A percentile compares a stretch with the other conserved stretches of the same genome.
These are phyloP conservation scores for Halocaridina rubra DNA, from an alignment of 2,888 invertebrate genomes.

Conservation along the genomic window DNA sequence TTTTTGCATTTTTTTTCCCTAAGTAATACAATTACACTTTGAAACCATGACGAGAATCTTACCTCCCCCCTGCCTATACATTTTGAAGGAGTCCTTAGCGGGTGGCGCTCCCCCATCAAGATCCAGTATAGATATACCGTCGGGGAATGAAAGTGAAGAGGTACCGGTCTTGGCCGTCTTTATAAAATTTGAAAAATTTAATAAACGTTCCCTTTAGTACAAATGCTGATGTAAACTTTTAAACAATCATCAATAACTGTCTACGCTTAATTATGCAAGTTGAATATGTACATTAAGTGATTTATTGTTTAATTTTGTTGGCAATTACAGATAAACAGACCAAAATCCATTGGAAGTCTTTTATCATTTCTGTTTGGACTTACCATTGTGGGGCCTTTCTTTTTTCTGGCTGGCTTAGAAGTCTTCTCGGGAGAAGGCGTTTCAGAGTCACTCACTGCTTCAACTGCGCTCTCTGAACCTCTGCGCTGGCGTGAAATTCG, in stretches of 20 bases:
- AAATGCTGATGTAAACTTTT: too few species aligned
- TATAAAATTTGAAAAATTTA: not conserved
- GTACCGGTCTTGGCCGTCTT: constrained; percentile 17
- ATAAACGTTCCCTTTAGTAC: not conserved
- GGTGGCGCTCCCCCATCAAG: constrained; percentile 53
- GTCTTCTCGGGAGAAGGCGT: constrained; percentile 3
- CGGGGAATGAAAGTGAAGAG: constrained; percentile 27
- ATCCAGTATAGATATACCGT: constrained; percentile 35
- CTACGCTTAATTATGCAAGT: too few species aligned
- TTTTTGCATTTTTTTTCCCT: too few species aligned
- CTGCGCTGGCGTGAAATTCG: constrained; percentile 44
- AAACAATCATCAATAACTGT: too few species aligned
- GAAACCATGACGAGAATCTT: constrained; percentile 16
- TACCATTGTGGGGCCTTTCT: constrained; percentile 19
- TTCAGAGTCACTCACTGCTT: constrained; percentile 34
- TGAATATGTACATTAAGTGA: too few species aligned
- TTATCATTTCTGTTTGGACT: too few species aligned
- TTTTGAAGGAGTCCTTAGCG: constrained; percentile 70
- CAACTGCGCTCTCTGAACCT: constrained; percentile 27
- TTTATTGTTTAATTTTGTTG: too few species aligned
- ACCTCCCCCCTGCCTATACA: constrained; percentile 69
- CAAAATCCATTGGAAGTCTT: too few species aligned
- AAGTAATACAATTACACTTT: too few species aligned
- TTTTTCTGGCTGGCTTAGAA: constrained; percentile 1
- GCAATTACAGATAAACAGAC: too few species aligned